phyloP scores from a whole-genome alignment of 2,113 vertebrate species.

The Perccottus glenii region DNA sequence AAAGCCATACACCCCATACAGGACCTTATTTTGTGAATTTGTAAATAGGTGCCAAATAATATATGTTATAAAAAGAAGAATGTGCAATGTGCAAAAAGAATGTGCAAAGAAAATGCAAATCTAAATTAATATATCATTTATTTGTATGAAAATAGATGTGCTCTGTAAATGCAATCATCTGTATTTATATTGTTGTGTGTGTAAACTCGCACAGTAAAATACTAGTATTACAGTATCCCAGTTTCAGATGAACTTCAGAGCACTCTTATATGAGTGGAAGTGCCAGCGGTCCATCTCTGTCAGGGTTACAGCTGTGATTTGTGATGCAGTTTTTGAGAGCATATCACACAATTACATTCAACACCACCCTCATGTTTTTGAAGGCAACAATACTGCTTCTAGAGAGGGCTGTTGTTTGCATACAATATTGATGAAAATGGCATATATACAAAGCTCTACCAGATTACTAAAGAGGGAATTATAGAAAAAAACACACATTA shows the following conservation, averaged over 20 bases:
- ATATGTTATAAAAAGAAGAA: not conserved
- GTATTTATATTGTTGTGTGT: not conserved
- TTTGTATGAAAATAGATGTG: not conserved
- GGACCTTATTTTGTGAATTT: not conserved
- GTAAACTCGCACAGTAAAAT: not conserved
- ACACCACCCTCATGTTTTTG: not conserved
- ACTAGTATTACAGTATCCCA: not conserved
- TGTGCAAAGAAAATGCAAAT: slow-evolving; percentile 9
- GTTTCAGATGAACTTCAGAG: not conserved
- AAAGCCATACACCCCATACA: not conserved
- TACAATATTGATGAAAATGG: not conserved
- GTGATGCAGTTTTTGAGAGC: not conserved
- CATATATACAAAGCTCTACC: not conserved
- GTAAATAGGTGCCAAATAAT: not conserved
- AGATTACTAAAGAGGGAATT: not conserved
- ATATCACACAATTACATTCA: too few species aligned
- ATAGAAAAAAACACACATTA: not conserved
- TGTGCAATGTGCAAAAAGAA: not conserved
- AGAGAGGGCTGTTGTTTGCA: not conserved
- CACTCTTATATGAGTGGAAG: too few species aligned
- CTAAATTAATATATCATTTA: not conserved
- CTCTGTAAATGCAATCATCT: not conserved
- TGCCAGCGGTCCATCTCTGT: not conserved
- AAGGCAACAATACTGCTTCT: not conserved
- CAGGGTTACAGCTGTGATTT: not conserved